A percentile compares a stretch with the other conserved stretches of the same genome.
phyloP scores from a whole-genome alignment of 2,888 invertebrate genomes.

The Hirtodrosophila confusa region DNA sequence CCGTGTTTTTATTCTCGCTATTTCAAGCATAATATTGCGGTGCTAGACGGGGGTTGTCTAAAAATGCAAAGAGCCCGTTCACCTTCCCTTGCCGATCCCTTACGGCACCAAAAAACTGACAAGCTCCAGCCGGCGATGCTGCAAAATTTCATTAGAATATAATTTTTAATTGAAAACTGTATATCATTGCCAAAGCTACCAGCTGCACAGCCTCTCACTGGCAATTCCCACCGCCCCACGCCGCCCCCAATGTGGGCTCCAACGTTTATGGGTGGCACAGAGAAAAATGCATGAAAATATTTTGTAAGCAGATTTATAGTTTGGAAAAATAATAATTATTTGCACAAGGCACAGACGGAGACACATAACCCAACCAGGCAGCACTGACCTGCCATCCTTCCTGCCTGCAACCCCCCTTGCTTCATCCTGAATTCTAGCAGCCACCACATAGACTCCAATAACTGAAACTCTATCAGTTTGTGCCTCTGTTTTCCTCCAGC shows the following conservation, averaged over 20 bases:
- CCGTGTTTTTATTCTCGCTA: too few relatives aligned
- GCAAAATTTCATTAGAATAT: conserved; percentile 75
- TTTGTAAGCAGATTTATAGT: conserved; percentile 78
- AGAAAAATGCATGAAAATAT: conserved; percentile 65
- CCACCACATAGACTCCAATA: conserved; percentile 18
- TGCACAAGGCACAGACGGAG: conserved; percentile 52
- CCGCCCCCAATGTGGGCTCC: background rate
- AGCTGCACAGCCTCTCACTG: conserved; percentile 33
- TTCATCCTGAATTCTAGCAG: background rate
- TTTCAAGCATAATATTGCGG: too few relatives aligned
- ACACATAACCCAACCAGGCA: conserved; percentile 23
- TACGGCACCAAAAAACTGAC: conserved; percentile 21
- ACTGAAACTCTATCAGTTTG: conserved; percentile 42
- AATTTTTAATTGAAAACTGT: conserved; percentile 79
- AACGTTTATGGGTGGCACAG: conserved; percentile 29
- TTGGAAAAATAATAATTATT: conserved; percentile 77
- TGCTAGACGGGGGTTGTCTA: background rate
- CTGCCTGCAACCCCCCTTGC: background rate
- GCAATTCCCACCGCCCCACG: background rate
- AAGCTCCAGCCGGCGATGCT: conserved; percentile 46
- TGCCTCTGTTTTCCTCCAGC: conserved; percentile 29
- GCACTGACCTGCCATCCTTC: conserved; percentile 15
- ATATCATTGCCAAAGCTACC: conserved; percentile 57
- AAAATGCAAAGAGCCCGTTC: background rate
- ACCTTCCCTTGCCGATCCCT: conserved; percentile 3